phyloP scores from a whole-genome alignment of 37 sponge, comb jelly and placozoan genomes.

The Beroe forskalii region DNA sequence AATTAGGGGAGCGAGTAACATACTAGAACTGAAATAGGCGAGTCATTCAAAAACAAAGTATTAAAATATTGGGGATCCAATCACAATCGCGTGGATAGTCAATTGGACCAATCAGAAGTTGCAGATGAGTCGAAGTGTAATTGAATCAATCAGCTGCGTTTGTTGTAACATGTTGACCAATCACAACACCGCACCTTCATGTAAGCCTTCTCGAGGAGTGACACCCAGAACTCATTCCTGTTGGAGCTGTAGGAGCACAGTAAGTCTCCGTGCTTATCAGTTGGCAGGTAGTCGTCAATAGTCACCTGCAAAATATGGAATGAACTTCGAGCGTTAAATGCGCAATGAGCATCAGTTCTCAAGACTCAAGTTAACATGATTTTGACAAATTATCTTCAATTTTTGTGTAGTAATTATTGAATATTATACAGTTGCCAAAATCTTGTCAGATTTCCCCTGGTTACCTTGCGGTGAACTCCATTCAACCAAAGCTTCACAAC shows the following conservation, averaged over 20 bases:
- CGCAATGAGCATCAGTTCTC: too few relatives aligned
- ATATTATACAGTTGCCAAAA: too few relatives aligned
- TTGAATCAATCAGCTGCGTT: too few relatives aligned
- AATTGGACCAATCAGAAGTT: too few relatives aligned
- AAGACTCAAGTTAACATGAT: too few relatives aligned
- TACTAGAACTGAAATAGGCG: background rate
- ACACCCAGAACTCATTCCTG: constrained; percentile 93
- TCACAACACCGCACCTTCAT: constrained; percentile 78
- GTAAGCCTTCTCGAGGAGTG: constrained; percentile 96
- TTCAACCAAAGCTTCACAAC: constrained; percentile 82
- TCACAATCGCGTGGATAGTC: too few relatives aligned
- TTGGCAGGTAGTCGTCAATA: constrained; percentile 93
- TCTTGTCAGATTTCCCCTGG: too few relatives aligned
- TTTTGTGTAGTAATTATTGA: too few relatives aligned
- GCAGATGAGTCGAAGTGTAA: too few relatives aligned
- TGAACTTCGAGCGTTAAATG: too few relatives aligned
- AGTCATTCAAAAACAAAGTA: background rate
- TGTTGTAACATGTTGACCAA: background rate
- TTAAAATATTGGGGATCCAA: background rate
- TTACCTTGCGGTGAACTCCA: constrained; percentile 85
- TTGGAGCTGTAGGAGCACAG: constrained; percentile 90
- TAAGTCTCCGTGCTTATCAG: constrained; percentile 74
- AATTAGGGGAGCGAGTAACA: background rate
- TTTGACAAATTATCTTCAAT: too few relatives aligned
- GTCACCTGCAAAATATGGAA: constrained; percentile 70